A percentile compares a stretch with the other conserved stretches of the same genome.
phyloP scores from a whole-genome alignment of 2,797 vertebrate species.

The Gallinago nigripennis region DNA sequence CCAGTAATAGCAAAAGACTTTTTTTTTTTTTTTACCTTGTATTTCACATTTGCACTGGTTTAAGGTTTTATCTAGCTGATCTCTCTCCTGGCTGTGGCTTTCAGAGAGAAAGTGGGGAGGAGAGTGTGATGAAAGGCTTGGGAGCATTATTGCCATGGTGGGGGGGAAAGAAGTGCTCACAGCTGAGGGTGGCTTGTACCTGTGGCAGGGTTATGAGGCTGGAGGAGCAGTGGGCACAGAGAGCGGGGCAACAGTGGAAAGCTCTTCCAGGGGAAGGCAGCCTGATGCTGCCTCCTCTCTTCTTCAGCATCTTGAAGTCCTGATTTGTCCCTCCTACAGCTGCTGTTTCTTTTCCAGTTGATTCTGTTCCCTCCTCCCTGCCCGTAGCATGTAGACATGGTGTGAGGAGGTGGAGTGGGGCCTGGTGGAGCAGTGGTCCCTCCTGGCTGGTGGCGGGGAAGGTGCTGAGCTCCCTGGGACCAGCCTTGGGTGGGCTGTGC shows the following conservation, averaged over 20 bases:
- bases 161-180: neutral
- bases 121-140: neutral
- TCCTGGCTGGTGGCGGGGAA: neutral
- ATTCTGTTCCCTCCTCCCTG: neutral
- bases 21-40: neutral
- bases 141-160: neutral
- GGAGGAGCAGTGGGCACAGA: neutral
- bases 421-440: neutral
- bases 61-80: neutral
- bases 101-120: neutral
- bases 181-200: neutral
- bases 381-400: neutral
- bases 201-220: neutral
- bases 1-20: neutral
- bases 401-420: neutral
- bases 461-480: neutral
- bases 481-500: fast-evolving
- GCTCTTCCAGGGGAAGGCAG: neutral
- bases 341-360: neutral
- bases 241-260: neutral
- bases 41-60: constrained; percentile 38
- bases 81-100: neutral
- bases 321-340: neutral
- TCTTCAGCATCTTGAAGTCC: neutral
- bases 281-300: neutral